Evolutionary conservation across 2,113 vertebrate genomes (phyloP).

Genomic region (Microcebus jonahi): DNA sequence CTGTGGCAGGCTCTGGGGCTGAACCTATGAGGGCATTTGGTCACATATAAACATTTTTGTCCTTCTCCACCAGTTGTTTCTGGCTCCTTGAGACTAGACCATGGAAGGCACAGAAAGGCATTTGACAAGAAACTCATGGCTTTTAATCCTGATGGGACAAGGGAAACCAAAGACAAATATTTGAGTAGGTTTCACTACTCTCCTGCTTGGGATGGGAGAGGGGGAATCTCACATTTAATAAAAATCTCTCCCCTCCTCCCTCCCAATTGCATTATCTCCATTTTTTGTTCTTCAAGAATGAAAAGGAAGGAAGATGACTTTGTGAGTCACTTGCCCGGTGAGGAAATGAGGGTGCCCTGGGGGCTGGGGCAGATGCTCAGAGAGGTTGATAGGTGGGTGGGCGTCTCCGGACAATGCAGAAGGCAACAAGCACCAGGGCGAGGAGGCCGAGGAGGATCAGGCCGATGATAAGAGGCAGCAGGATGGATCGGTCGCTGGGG

Average conservation of each 20-base stretch:
- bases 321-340: neutral
- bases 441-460: constrained; percentile 88
- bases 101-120: neutral
- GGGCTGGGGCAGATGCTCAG: constrained; percentile 71
- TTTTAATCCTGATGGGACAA: constrained; percentile 57
- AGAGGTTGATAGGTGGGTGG: constrained; percentile 88
- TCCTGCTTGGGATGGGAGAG: neutral
- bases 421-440: constrained; percentile 86
- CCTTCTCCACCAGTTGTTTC: neutral
- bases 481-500: constrained; percentile 77
- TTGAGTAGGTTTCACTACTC: constrained; percentile 23
- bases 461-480: constrained; percentile 88
- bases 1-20: neutral
- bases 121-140: neutral
- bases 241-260: neutral
- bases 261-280: neutral
- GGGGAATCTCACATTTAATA: neutral
- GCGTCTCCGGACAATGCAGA: constrained; percentile 83
- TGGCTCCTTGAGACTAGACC: neutral
- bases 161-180: constrained; percentile 5
- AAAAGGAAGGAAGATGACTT: neutral
- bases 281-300: constrained; percentile 31
- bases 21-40: neutral
- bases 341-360: neutral
- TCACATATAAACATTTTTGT: neutral